Evolutionary conservation across 2,888 invertebrate species (phyloP), one percentile per base, ranked within the genome.

Genomic region (Torymus texanus): DNA sequence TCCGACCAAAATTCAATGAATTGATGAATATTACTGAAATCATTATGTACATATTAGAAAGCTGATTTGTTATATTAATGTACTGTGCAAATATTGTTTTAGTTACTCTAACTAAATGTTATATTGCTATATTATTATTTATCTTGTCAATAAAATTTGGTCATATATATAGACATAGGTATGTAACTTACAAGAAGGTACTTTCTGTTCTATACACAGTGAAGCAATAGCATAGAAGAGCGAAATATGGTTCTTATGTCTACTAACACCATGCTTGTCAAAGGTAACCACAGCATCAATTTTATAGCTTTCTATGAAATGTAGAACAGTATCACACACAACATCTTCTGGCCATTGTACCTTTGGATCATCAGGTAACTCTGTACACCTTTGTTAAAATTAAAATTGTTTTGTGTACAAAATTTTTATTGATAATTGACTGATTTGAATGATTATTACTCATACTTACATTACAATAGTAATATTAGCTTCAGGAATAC

Each of bases 261-360:
- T 94, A 84, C 98, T 98, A 8, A 99, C 95, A 71, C 99, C 99
- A 88, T 95, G 93, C 87, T 95, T 94, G 91, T 99, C 99, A 92
- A 99, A 99, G 16, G 98, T 97, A 75, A 99, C 93, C 73, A 98
- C 92, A 1, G 95, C 95, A 87, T 96, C 95, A 86, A 97, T 95
- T 85, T 94, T 94, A 85, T 95, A 92, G 78, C 93, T 92, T 89
- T 95, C 95, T 58, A 97, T 91, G 79, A 95, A 93, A 82, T 93
- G 92, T 75, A 93, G 88, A 84, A 96, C 92, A 82, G 93, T 90
- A 74, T 92, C 92, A 29, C 94, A 93, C 67, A 95, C 91, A 16
- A 93, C 88, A 85, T 94, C 93, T 79, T 92, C 91, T 75, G 94
- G 93, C 98, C 98, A 98, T 79, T 93, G 92, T n/a, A 92, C 91